Base-by-base conservation (phyloP, 2,797 vertebrate species). In the Discoglossus pictus region DNA sequence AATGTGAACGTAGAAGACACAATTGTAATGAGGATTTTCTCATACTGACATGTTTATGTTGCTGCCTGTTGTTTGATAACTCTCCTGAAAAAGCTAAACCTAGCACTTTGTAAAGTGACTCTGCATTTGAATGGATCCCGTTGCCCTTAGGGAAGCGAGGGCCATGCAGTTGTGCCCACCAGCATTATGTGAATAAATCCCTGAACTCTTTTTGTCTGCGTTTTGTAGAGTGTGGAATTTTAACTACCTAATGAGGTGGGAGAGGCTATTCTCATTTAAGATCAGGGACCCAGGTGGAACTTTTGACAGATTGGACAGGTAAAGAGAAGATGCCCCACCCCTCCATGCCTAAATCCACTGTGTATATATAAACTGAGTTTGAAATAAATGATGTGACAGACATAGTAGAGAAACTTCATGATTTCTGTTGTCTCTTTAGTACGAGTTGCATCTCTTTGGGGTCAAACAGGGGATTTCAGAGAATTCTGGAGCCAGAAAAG, bases 401-500 rank as follows among this genome's bases (percentile, higher is more conserved):
- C 75, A 85, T 77, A 80, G 86, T 76, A 78, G 76, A 77, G 73
- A 79, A 72, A 89, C 85, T 87, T 77, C 85, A 82, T 8, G 83
- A 84, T 79, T 88, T 87, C 89, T 88, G 85, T 91, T 83, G 83
- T 84, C 84, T 83, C 83, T 79, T 73, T 73, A 84, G 81, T 78
- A 88, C 62, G 27, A 71, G 11, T 24, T 47, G 12, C 77, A 62
- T 74, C 76, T 64, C 75, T 78, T 81, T 77, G 84, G 83, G 86
- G 82, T 86, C 81, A 86, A 84, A 86, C 84, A 88, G 91, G 85
- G 89, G 89, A 80, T 85, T 86, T 81, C 86, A 86, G 90, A 46
- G 90, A 96, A 95, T 85, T 93, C 95, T 98, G 96, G 95, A 98
- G 93, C 89, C 95, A 88, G 95, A 95, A 92, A 94, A 95, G 83